Conservation (phyloP, 2,888 invertebrate genomes). For the Meandrusa payeni region DNA sequence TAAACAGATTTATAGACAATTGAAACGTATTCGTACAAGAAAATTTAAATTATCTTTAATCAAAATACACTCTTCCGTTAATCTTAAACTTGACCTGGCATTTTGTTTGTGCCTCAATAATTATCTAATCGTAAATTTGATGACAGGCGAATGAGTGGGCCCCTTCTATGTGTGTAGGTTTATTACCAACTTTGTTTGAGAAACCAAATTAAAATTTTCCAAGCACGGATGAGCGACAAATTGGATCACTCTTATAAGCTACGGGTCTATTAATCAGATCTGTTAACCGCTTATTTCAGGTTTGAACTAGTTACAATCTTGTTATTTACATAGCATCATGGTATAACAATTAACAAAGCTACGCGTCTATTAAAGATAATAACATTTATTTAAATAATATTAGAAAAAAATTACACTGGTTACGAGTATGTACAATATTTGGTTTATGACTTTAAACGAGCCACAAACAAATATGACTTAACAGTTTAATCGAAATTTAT, state of each 20-base stretch:
- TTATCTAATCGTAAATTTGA: not conserved
- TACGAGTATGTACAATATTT: no score
- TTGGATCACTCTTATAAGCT: conserved; percentile 30
- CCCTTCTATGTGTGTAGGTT: not conserved
- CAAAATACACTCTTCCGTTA: no score
- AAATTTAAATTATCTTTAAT: no score
- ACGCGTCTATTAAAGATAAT: not conserved
- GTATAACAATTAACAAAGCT: conserved; percentile 16
- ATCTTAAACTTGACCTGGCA: not conserved
- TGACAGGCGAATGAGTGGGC: conserved; percentile 5
- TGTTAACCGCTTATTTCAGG: conserved; percentile 36
- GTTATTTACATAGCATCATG: conserved; percentile 39
- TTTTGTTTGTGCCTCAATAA: conserved; percentile 8
- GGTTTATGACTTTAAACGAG: no score
- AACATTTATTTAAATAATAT: no score
- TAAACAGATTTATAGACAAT: no score
- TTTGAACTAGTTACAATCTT: conserved; percentile 34
- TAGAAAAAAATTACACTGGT: no score
- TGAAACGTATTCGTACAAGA: no score
- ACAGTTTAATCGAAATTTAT: no score
- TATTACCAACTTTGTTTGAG: conserved; percentile 10
- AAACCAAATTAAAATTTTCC: conserved; percentile 28
- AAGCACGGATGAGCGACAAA: conserved; percentile 28
- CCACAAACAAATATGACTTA: no score
- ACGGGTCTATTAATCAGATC: conserved; percentile 45